Evolutionary conservation across 1,140 invertebrate species (phyloP).

Genomic region (Spodoptera litura): DNA sequence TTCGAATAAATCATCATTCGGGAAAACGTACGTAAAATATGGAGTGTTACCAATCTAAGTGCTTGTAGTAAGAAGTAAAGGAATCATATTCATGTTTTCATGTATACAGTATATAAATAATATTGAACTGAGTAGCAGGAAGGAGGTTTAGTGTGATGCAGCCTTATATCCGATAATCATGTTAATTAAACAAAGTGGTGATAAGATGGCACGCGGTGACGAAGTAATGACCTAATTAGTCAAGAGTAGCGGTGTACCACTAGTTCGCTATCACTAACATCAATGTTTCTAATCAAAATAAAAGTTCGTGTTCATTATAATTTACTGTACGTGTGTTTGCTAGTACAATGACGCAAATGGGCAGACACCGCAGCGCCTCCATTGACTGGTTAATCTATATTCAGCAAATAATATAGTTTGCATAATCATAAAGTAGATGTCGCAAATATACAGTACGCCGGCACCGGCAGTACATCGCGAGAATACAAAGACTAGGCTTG

Average conservation of each 20-base stretch:
- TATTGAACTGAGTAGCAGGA: too few species aligned
- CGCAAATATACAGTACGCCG: neutral
- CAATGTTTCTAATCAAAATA: too few species aligned
- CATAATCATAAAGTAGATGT: conserved; percentile 31
- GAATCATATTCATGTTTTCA: neutral
- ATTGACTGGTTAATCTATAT: conserved; percentile 7
- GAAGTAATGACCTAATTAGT: conserved; percentile 1
- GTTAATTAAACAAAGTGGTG: conserved; percentile 2
- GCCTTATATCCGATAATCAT: neutral
- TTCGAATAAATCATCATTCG: too few species aligned
- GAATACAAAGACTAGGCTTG: neutral
- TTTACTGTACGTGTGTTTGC: too few species aligned
- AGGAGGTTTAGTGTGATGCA: neutral
- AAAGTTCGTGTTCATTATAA: too few species aligned
- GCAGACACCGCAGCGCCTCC: neutral
- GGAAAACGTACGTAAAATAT: neutral
- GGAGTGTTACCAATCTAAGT: neutral
- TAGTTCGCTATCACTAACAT: too few species aligned
- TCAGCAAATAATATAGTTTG: conserved; percentile 30
- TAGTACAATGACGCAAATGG: too few species aligned
- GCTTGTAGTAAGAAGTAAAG: too few species aligned
- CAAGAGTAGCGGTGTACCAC: neutral
- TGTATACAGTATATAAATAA: neutral
- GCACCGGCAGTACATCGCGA: neutral
- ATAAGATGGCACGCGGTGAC: neutral